Conservation (phyloP, 2,888 invertebrate species). For the Chrysodeixis includens region DNA sequence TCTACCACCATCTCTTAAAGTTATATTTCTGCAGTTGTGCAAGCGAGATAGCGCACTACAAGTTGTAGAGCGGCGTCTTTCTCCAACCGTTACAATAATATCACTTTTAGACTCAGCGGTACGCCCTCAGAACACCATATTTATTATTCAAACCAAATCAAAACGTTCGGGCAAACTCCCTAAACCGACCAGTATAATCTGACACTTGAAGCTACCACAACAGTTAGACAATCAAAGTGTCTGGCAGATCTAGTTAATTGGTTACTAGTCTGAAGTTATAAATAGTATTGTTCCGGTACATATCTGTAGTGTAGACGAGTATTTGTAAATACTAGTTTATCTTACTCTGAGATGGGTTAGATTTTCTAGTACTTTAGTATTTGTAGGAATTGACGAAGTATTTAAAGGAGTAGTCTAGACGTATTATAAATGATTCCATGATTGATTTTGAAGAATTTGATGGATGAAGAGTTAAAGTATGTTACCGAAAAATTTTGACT, state of each 20-base stretch:
- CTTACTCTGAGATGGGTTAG: not conserved
- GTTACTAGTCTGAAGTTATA: not conserved
- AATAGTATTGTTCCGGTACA: constrained; percentile 15
- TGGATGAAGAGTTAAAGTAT: not conserved
- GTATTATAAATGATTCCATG: not conserved
- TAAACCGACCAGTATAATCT: not conserved
- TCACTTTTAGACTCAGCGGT: too few species aligned
- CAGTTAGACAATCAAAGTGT: constrained; percentile 3
- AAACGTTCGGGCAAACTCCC: constrained; percentile 13
- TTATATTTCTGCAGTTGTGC: too few species aligned
- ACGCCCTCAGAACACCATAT: constrained; percentile 7
- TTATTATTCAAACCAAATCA: constrained; percentile 33
- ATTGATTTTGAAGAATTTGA: not conserved
- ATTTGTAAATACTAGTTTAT: not conserved
- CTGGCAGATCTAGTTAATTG: constrained; percentile 9
- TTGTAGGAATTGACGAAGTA: too few species aligned
- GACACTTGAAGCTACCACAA: not conserved
- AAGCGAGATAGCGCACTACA: too few species aligned
- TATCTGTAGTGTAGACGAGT: not conserved
- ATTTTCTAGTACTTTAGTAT: not conserved
- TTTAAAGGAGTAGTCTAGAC: too few species aligned
- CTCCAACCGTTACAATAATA: too few species aligned
- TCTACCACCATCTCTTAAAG: not conserved
- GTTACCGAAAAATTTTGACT: too few species aligned
- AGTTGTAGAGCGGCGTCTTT: too few species aligned